These are phyloP conservation scores for Pterocles burchelli DNA, from an alignment of 2,113 vertebrate genomes.

Conservation along the genomic window DNA sequence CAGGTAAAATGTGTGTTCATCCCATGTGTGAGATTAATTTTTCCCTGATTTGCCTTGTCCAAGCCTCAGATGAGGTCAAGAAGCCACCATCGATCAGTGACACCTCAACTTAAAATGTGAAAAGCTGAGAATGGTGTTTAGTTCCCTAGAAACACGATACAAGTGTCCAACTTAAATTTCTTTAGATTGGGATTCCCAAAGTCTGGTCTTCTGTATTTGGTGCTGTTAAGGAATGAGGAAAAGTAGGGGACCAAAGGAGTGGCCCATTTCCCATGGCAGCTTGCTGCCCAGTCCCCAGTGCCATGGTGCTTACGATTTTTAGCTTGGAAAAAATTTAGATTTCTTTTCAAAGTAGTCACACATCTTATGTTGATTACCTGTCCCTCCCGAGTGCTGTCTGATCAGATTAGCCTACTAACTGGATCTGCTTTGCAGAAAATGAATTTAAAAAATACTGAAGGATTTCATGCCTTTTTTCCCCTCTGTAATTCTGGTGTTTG, in stretches of 20 bases:
- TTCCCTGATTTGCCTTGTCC: background rate
- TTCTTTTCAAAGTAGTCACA: background rate
- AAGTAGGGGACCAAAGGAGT: too few relatives aligned
- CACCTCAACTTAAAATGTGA: background rate
- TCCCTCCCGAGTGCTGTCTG: background rate
- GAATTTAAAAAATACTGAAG: background rate
- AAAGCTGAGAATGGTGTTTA: background rate
- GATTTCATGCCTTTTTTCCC: background rate
- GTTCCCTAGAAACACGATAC: background rate
- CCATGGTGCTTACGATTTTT: background rate
- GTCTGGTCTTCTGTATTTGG: background rate
- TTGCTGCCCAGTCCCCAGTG: background rate
- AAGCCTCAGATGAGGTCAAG: background rate
- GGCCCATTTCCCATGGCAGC: background rate
- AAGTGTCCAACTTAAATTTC: background rate
- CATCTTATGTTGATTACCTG: background rate
- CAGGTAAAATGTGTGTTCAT: background rate
- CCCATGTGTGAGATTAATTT: background rate
- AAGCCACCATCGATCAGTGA: background rate
- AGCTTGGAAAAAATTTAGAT: background rate
- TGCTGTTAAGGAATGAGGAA: background rate
- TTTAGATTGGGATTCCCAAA: background rate
- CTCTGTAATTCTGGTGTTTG: background rate
- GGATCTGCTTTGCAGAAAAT: background rate
- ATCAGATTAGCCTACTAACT: background rate